Conservation (phyloP, 2,888 invertebrate species). For the Drosophila multiciliata region DNA sequence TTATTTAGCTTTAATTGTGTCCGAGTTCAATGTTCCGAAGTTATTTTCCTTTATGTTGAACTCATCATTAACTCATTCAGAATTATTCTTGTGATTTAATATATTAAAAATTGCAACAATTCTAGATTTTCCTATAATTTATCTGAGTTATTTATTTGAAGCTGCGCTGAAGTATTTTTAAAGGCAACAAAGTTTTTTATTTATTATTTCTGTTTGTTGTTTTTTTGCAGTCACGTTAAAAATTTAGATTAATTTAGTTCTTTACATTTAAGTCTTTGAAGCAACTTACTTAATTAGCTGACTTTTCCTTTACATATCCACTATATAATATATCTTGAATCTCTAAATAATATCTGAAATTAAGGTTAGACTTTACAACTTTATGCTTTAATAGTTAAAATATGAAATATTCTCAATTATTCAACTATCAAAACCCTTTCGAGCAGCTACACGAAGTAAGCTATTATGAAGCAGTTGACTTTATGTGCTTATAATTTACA, state of each 20-base stretch:
- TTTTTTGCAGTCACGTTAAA: background rate
- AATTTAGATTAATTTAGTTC: background rate
- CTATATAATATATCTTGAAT: background rate
- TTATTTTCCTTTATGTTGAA: background rate
- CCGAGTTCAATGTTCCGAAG: background rate
- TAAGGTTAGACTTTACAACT: background rate
- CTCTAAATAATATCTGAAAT: background rate
- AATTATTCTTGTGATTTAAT: background rate
- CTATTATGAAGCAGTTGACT: background rate
- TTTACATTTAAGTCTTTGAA: background rate
- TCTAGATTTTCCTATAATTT: background rate
- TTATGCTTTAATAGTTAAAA: background rate
- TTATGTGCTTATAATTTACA: background rate
- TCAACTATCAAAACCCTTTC: background rate
- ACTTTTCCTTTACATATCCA: too few relatives aligned
- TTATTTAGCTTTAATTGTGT: background rate
- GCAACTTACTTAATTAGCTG: too few relatives aligned
- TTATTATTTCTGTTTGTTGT: background rate
- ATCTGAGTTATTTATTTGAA: background rate
- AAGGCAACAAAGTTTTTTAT: background rate
- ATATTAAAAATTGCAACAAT: background rate
- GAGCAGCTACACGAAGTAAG: background rate
- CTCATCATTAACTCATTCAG: background rate
- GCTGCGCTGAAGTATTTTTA: background rate
- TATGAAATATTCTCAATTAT: background rate